Evolutionary conservation across 2,797 vertebrate genomes (phyloP).

Genomic region (Hypotaenidia philippensis): DNA sequence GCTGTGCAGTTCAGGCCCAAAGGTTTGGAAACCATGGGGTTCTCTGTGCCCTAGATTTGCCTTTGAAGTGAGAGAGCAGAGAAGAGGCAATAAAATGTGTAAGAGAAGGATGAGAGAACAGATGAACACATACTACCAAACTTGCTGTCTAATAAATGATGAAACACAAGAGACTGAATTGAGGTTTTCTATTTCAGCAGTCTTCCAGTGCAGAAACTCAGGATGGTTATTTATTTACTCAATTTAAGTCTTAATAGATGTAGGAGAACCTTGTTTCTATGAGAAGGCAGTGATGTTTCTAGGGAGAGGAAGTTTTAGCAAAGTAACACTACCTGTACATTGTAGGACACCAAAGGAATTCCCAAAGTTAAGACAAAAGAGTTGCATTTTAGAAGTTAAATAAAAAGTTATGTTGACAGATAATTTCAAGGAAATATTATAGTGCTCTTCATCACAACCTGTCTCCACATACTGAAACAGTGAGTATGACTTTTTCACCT

Average conservation of each 20-base stretch:
- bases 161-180: background rate
- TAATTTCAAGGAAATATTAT: background rate
- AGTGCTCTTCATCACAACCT: background rate
- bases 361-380: background rate
- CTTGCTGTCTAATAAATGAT: background rate
- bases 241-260: conserved; percentile 6
- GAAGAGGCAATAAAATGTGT: background rate
- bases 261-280: background rate
- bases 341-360: background rate
- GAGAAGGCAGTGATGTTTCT: background rate
- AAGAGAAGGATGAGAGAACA: background rate
- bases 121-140: background rate
- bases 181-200: background rate
- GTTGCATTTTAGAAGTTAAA: background rate
- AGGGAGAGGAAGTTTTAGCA: background rate
- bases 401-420: background rate
- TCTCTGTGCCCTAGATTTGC: background rate
- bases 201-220: background rate
- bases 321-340: background rate
- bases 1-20: background rate
- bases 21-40: background rate
- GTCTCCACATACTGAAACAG: background rate
- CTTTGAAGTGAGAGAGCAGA: background rate
- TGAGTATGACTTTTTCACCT: background rate
- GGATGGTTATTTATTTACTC: background rate